Conservation (phyloP, 2,797 vertebrate genomes). For the Centroberyx gerrardi region DNA sequence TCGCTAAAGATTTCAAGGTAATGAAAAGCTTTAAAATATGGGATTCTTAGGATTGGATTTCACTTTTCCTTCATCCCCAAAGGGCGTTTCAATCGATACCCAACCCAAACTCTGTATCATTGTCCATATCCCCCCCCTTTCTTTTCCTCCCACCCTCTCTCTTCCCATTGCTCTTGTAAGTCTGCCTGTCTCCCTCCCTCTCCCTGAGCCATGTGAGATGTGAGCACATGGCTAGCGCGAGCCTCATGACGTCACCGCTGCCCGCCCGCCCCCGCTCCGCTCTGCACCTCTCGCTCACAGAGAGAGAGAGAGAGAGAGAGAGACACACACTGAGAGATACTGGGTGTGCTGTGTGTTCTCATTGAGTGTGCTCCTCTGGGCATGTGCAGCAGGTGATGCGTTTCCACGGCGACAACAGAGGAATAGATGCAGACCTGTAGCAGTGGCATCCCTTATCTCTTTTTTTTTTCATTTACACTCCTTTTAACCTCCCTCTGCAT, state of each 20-base stretch:
- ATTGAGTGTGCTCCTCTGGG: not conserved
- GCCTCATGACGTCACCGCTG: conserved; percentile 78
- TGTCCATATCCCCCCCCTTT: not conserved
- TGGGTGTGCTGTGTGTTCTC: not conserved
- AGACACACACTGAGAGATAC: not conserved
- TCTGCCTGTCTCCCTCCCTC: conserved; percentile 45
- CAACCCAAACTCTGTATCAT: no score
- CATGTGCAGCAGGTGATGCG: conserved; percentile 4
- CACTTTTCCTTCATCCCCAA: no score
- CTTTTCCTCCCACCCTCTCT: not conserved
- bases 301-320: conserved; percentile 9
- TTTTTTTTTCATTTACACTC: not conserved
- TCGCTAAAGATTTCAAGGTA: no score
- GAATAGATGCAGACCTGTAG: conserved; percentile 8
- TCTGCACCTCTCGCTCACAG: conserved; percentile 48
- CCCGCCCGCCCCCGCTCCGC: conserved; percentile 53
- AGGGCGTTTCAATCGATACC: no score
- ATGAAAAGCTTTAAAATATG: no score
- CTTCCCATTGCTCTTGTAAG: conserved; percentile 23
- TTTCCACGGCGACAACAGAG: conserved; percentile 17
- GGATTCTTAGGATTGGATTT: no score
- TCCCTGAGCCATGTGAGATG: conserved; percentile 87
- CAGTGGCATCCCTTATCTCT: conserved; percentile 18
- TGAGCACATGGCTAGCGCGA: conserved; percentile 89
- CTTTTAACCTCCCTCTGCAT: not conserved